phyloP scores from a whole-genome alignment of 1,140 invertebrate genomes.

The Lasioglossum albipes region DNA sequence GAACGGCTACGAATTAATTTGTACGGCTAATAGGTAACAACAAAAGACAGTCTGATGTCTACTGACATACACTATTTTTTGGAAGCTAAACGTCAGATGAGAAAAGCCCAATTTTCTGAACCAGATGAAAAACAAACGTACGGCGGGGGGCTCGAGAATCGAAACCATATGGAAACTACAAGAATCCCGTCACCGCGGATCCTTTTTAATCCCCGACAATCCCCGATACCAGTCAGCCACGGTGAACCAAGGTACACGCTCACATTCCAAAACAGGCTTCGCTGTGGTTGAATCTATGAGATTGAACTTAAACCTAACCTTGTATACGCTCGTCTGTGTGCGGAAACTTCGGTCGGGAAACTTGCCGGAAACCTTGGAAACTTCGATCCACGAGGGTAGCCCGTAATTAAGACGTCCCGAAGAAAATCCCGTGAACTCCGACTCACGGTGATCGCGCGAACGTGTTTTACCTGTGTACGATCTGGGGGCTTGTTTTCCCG shows the following conservation, averaged over 20 bases:
- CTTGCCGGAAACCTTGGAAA: constrained; percentile 54
- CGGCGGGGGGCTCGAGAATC: too few species aligned
- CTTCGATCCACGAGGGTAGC: constrained; percentile 45
- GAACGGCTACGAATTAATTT: too few species aligned
- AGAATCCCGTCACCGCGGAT: not conserved
- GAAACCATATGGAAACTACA: too few species aligned
- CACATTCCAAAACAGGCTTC: constrained; percentile 40
- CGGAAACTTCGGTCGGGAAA: constrained; percentile 49
- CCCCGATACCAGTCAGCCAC: constrained; percentile 4
- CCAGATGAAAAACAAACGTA: too few species aligned
- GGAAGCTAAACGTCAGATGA: too few species aligned
- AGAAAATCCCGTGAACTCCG: constrained; percentile 48
- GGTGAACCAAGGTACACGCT: constrained; percentile 13
- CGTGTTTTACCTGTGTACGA: constrained; percentile 27
- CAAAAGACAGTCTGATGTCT: too few species aligned
- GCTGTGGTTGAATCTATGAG: constrained; percentile 32
- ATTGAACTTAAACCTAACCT: constrained; percentile 53
- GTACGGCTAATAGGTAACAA: too few species aligned
- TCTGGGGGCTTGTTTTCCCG: constrained; percentile 6
- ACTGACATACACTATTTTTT: too few species aligned
- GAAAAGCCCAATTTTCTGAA: not conserved
- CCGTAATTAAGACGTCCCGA: constrained; percentile 55
- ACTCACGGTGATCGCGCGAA: constrained; percentile 34
- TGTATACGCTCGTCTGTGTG: constrained; percentile 45
- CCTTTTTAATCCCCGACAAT: constrained; percentile 5